phyloP scores from a whole-genome alignment of 2,113 vertebrate genomes.

The Podarcis cretensis region DNA sequence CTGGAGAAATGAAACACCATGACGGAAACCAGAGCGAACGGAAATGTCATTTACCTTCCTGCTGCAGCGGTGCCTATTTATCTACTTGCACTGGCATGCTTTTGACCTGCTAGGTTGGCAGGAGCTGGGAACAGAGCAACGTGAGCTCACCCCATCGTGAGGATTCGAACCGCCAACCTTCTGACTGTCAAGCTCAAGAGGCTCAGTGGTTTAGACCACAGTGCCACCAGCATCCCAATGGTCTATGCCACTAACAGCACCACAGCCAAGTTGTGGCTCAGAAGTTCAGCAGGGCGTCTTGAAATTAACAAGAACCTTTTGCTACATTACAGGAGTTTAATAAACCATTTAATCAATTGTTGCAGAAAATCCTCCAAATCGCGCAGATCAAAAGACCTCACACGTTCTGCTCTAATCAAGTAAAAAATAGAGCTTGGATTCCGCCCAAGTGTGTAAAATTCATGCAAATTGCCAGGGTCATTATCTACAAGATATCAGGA shows the following conservation, averaged over 20 bases:
- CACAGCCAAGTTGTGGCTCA: not conserved
- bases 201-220: too few relatives aligned
- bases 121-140: too few relatives aligned
- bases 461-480: not conserved
- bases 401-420: not conserved
- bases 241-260: not conserved
- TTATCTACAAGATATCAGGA: not conserved
- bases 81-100: too few relatives aligned
- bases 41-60: too few relatives aligned
- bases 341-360: constrained; percentile 26
- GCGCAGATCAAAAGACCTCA: constrained; percentile 11
- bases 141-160: too few relatives aligned
- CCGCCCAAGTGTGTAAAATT: constrained; percentile 5
- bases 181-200: too few relatives aligned
- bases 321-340: constrained; percentile 4
- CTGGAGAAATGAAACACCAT: too few relatives aligned
- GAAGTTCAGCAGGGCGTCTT: not conserved
- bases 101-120: too few relatives aligned
- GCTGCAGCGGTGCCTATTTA: too few relatives aligned
- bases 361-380: constrained; percentile 6
- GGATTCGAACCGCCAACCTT: too few relatives aligned
- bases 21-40: too few relatives aligned
- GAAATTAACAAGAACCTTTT: not conserved
- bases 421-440: not conserved
- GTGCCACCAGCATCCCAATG: not conserved